Percentiles rank a stretch among this genome's conserved stretches.
These are phyloP conservation scores for Drosophila kepulauana DNA, from an alignment of 1,140 invertebrate genomes.

Conservation along the genomic window DNA sequence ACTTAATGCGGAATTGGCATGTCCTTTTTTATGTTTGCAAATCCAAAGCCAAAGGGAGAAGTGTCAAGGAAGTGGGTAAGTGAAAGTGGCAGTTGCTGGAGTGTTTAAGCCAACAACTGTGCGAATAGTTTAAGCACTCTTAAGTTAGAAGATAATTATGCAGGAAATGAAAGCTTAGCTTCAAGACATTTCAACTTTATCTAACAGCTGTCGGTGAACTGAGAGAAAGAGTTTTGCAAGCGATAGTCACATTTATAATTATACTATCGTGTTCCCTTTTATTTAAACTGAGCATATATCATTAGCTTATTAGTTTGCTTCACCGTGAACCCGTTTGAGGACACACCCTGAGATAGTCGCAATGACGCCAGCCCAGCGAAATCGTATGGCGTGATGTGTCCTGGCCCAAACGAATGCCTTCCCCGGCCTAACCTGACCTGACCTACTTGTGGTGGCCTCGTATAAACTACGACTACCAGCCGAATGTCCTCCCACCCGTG, in stretches of 20 bases:
- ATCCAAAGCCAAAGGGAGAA: neutral
- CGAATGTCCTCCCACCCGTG: neutral
- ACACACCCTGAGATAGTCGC: conserved; percentile 40
- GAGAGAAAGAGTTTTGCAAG: neutral
- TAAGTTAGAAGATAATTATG: conserved; percentile 12
- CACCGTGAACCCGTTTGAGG: conserved; percentile 11
- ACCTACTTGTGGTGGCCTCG: conserved; percentile 61
- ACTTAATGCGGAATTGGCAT: conserved; percentile 5
- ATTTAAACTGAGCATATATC: conserved; percentile 14
- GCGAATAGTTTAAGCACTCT: neutral
- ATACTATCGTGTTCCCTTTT: neutral
- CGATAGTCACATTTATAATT: neutral
- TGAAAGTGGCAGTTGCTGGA: conserved; percentile 1
- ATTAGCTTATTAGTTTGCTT: conserved; percentile 57
- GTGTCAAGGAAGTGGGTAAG: conserved; percentile 22
- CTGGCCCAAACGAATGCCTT: conserved; percentile 14
- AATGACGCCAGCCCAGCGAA: conserved; percentile 55
- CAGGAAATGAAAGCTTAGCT: conserved; percentile 29
- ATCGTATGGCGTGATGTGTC: conserved; percentile 62
- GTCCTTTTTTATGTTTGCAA: neutral
- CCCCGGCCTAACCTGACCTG: conserved; percentile 57
- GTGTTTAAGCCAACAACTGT: neutral
- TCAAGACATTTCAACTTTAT: neutral
- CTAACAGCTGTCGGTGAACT: neutral
- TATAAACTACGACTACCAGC: neutral